A percentile compares a stretch with the other conserved stretches of the same genome.
Conservation (phyloP, 2,888 invertebrate genomes). For the Plagodis pulveraria region DNA sequence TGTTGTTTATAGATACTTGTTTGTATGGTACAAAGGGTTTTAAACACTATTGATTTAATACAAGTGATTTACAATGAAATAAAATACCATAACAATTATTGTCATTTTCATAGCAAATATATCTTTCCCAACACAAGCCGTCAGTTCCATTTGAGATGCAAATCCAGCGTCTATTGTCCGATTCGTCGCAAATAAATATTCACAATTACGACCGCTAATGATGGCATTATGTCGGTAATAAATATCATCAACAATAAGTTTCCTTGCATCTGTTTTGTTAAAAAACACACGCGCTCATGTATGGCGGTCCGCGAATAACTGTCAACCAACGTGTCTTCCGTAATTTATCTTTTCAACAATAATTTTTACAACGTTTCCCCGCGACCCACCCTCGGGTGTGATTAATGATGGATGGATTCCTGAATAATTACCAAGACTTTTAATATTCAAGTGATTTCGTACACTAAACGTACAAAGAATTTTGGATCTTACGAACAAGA, state of each 20-base stretch:
- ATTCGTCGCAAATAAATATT: conserved; percentile 54
- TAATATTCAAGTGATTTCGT: conserved; percentile 83
- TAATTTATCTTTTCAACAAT: conserved; percentile 84
- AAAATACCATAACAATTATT: conserved; percentile 9
- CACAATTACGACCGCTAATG: conserved; percentile 58
- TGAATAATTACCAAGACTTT: conserved; percentile 85
- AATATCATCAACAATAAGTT: conserved; percentile 60
- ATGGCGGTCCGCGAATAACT: conserved; percentile 63
- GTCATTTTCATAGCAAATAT: conserved; percentile 19
- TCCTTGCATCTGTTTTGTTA: conserved; percentile 50
- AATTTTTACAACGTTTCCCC: conserved; percentile 80
- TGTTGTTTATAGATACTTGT: not conserved
- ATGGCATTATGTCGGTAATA: conserved; percentile 55
- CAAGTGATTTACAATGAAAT: not conserved
- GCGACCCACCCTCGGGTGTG: conserved; percentile 71
- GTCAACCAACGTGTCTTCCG: conserved; percentile 72
- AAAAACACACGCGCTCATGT: conserved; percentile 47
- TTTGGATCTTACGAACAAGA: conserved; percentile 45
- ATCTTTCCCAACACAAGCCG: conserved; percentile 13
- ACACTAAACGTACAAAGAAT: conserved; percentile 35
- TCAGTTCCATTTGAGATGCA: conserved; percentile 33
- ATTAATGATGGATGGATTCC: conserved; percentile 86
- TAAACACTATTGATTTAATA: conserved; percentile 1
- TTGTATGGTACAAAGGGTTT: not conserved
- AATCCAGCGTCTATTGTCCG: conserved; percentile 41